A percentile compares a stretch with the other conserved stretches of the same genome.
These are phyloP conservation scores for Saccopteryx bilineata DNA, from an alignment of 2,113 vertebrate genomes.

Conservation along the genomic window DNA sequence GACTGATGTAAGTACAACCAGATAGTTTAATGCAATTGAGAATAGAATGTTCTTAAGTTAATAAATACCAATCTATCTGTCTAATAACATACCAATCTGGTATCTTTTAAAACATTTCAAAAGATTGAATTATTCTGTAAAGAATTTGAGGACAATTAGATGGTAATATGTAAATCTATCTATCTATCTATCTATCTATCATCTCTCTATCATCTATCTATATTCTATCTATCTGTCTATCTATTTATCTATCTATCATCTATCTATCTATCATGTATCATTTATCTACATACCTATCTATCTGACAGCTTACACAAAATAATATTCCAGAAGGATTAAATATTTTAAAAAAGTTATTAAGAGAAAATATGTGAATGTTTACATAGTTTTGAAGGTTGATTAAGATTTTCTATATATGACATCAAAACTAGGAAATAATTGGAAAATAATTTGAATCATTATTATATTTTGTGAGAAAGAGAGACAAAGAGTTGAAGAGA, in stretches of 20 bases:
- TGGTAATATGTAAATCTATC: background rate
- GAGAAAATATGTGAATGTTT: slow-evolving; percentile 34
- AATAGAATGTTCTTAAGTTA: background rate
- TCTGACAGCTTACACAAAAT: background rate
- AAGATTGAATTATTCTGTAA: slow-evolving; percentile 20
- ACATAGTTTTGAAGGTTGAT: background rate
- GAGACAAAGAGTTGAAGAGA: no score
- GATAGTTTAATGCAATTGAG: background rate
- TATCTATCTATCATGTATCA: background rate
- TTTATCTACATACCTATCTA: background rate
- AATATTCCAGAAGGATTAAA: slow-evolving; percentile 28
- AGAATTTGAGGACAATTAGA: slow-evolving; percentile 9
- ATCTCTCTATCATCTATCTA: no score
- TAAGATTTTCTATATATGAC: background rate
- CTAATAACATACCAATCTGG: background rate
- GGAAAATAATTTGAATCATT: slow-evolving; percentile 38
- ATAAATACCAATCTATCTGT: background rate
- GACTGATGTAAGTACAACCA: background rate
- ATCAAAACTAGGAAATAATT: background rate
- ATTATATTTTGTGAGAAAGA: background rate
- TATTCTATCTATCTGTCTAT: no score
- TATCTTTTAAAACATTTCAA: background rate
- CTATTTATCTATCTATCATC: no score
- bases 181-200: background rate
- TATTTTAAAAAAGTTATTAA: slow-evolving; percentile 47